Evolutionary conservation across 2,113 vertebrate species (phyloP), one percentile per base, ranked within the genome.

Genomic region (Chroicocephalus ridibundus): DNA sequence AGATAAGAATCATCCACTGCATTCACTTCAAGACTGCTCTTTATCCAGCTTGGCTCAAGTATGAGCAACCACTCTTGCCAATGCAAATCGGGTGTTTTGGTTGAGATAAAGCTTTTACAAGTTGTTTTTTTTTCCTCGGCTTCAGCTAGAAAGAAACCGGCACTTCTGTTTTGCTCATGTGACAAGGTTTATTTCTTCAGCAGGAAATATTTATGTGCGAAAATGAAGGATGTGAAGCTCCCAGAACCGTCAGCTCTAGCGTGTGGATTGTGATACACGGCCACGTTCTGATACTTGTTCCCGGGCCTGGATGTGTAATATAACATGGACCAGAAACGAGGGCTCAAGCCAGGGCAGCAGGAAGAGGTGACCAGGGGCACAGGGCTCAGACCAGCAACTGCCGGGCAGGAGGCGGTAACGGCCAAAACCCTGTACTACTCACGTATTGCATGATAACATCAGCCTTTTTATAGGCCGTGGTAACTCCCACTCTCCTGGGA

Each of bases 51-150:
- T 47, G 66, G 58, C 72, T 65, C 64, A 47, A 84, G 36, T 57
- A 61, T 7, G 5, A 92, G 52, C 72, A 71, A 83, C 49, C 44
- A 38, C 19, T 44, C 80, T 55, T 71, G 47, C 52, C 92, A 58
- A 62, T 51, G 92, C 82, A 95, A 84, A 96, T 96, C 69, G 76
- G 82, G 68, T 80, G 66, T 42, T 87, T 79, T 49, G 15, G n/a
- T 76, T 94, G n/a, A 89, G 86, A 89, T 88, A 88, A 88, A 79
- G 27, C 55, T 95, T 77, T 85, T 40, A 74, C 16, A 36, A 22
- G 1, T 6, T 71, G 10, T 19, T 55, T 11, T 62, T 69, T 32
- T 11, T 13, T 8, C 8, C 64, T 86, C 80, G 71, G 34, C 80
- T 44, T 70, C 2, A 5, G 11, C 38, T n/a, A 72, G 61, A 52